Evolutionary conservation across 2,113 vertebrate species (phyloP).

Genomic region (Heterochromis multidens): DNA sequence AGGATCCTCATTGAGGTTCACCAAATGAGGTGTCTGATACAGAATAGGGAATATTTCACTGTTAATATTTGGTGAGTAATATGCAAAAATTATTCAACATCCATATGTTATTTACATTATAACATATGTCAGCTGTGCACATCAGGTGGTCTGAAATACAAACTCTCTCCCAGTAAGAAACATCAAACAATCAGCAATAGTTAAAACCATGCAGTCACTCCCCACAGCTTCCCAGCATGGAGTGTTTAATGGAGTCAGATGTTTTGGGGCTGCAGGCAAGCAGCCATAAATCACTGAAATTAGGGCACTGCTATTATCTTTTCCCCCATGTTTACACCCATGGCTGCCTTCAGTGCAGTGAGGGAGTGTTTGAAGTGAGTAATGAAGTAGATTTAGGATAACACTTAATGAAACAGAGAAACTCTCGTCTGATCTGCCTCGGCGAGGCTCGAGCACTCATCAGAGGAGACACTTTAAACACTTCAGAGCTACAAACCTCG

Average conservation of each 20-base stretch:
- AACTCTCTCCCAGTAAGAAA: background rate
- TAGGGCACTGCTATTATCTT: conserved; percentile 12
- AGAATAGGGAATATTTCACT: background rate
- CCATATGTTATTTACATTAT: conserved; percentile 21
- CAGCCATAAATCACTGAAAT: conserved; percentile 36
- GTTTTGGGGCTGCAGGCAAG: conserved; percentile 29
- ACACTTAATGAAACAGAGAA: conserved; percentile 25
- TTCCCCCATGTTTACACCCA: conserved; percentile 26
- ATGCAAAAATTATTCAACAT: background rate
- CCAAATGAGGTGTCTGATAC: conserved; percentile 90
- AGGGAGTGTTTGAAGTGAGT: conserved; percentile 36
- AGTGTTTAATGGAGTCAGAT: conserved; percentile 16
- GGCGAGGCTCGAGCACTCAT: conserved; percentile 35
- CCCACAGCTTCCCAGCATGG: conserved; percentile 1
- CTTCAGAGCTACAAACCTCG: conserved; percentile 80
- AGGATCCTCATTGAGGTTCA: conserved; percentile 96
- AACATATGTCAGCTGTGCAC: conserved; percentile 1
- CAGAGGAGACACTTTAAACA: conserved; percentile 45
- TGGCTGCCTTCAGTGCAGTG: background rate
- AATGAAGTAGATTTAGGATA: conserved; percentile 41
- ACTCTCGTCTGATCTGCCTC: conserved; percentile 6
- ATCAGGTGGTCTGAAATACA: background rate
- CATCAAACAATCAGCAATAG: conserved; percentile 13
- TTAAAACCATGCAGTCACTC: conserved; percentile 51
- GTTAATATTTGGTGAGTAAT: background rate